Evolutionary conservation across 2,113 vertebrate genomes (phyloP).

Genomic region (Callospermophilus lateralis): DNA sequence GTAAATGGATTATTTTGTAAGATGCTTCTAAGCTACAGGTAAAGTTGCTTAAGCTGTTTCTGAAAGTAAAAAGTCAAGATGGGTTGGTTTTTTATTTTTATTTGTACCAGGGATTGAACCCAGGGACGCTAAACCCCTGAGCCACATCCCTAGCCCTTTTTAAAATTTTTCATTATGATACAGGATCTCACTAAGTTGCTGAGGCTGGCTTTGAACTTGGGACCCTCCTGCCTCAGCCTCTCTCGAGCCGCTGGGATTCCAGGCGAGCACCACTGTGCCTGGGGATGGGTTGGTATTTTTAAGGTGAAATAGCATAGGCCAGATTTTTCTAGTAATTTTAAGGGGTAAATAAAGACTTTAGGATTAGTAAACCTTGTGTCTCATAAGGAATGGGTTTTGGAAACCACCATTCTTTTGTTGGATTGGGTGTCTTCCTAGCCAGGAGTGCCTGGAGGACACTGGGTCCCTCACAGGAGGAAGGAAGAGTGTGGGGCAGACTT

Average conservation of each 20-base stretch:
- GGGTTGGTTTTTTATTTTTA: not conserved
- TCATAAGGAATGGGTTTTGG: not conserved
- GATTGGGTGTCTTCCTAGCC: not conserved
- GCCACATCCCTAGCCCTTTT: no score
- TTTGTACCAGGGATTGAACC: no score
- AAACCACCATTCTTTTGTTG: not conserved
- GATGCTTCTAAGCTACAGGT: not conserved
- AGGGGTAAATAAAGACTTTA: not conserved
- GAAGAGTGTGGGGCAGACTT: not conserved
- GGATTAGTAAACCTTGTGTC: not conserved
- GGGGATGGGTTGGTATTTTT: not conserved
- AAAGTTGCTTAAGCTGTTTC: not conserved
- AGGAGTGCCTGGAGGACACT: no score
- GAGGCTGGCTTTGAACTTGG: no score
- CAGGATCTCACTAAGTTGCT: no score
- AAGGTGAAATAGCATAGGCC: not conserved
- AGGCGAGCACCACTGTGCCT: no score
- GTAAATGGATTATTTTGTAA: not conserved
- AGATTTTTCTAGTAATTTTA: not conserved
- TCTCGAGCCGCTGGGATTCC: no score
- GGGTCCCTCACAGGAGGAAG: not conserved
- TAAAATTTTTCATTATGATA: no score
- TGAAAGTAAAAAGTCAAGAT: not conserved
- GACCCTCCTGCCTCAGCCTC: no score
- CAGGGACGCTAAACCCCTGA: no score